A percentile compares a stretch with the other conserved stretches of the same genome.
Conservation (phyloP, 2,888 invertebrate genomes). For the Notocelia uddmanniana region DNA sequence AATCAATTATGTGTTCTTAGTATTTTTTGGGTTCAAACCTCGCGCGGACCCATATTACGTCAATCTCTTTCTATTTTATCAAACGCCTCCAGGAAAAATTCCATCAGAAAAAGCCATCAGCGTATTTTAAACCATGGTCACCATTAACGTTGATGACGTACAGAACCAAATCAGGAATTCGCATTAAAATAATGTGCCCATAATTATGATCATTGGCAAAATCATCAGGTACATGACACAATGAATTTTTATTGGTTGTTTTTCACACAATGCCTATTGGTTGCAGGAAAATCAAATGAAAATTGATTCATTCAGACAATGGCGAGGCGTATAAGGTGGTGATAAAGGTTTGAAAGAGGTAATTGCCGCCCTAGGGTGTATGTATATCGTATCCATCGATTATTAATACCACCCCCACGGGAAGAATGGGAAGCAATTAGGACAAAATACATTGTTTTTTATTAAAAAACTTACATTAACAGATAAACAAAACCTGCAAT, state of each 20-base stretch:
- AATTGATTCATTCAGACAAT: conserved; percentile 44
- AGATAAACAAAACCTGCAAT: too few species aligned
- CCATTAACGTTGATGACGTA: conserved; percentile 70
- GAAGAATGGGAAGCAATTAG: too few species aligned
- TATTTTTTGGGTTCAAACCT: too few species aligned
- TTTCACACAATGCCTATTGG: conserved; percentile 60
- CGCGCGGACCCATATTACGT: too few species aligned
- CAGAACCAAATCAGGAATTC: conserved; percentile 69
- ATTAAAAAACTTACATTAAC: too few species aligned
- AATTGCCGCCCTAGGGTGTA: conserved; percentile 7
- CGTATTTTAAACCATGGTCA: conserved; percentile 56
- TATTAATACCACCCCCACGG: too few species aligned
- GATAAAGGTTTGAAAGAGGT: conserved; percentile 16
- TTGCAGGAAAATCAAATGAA: conserved; percentile 41
- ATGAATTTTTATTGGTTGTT: conserved; percentile 70
- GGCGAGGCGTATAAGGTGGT: conserved; percentile 28
- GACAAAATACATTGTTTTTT: too few species aligned
- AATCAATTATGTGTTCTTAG: too few species aligned
- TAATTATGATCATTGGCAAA: conserved; percentile 67
- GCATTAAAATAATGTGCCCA: conserved; percentile 77
- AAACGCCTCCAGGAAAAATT: background rate
- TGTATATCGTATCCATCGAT: too few species aligned
- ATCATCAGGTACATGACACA: conserved; percentile 66
- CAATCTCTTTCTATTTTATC: too few species aligned
- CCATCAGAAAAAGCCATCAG: background rate